Conservation (phyloP, 2,797 vertebrate genomes). For the Phyllotis vaccarum region DNA sequence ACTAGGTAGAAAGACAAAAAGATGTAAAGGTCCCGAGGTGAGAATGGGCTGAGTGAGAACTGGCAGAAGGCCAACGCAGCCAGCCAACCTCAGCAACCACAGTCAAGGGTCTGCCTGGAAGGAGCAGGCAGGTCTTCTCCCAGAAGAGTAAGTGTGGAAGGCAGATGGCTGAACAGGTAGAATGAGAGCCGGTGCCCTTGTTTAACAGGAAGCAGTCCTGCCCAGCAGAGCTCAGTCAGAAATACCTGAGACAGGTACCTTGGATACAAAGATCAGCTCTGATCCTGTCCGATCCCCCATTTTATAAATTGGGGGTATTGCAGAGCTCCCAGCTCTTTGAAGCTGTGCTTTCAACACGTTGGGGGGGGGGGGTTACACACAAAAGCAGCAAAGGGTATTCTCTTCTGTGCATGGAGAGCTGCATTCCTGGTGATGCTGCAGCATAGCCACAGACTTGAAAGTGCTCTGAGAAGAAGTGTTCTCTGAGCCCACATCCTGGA, state of each 20-base stretch:
- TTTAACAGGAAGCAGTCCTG: neutral
- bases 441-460: neutral
- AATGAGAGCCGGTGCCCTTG: too few relatives aligned
- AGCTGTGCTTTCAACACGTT: neutral
- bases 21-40: neutral
- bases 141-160: neutral
- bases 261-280: neutral
- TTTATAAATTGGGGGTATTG: neutral
- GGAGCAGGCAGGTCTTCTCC: neutral
- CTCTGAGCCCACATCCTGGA: neutral
- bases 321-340: neutral
- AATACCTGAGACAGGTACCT: neutral
- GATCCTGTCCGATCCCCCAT: neutral
- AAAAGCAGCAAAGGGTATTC: neutral
- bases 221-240: neutral
- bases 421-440: fast-evolving
- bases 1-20: neutral
- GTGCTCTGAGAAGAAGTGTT: neutral
- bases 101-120: neutral
- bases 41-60: neutral
- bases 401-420: fast-evolving
- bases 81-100: fast-evolving
- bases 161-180: neutral
- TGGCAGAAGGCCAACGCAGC: neutral
- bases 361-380: neutral